Conservation (phyloP, 2,113 vertebrate species). For the Polyodon spathula region DNA sequence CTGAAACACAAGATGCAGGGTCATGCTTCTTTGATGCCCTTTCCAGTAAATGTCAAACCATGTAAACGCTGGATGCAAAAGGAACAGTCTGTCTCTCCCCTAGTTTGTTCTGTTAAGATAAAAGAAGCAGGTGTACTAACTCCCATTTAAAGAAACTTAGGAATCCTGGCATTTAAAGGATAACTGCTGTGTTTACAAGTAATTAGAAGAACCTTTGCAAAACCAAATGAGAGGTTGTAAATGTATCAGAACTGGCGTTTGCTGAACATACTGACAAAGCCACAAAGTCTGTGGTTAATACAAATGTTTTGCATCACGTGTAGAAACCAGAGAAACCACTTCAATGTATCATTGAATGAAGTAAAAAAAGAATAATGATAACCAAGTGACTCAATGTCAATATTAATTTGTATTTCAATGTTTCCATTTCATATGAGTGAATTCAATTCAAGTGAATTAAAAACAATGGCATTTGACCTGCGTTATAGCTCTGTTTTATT, state of each 20-base stretch:
- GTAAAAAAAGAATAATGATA: background rate
- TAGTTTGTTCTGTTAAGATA: too few species aligned
- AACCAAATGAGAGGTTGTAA: background rate
- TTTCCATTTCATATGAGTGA: constrained; percentile 17
- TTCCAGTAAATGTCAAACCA: too few species aligned
- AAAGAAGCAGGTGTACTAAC: constrained; percentile 17
- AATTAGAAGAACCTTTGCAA: constrained; percentile 8
- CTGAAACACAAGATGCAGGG: too few species aligned
- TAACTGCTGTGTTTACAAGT: constrained; percentile 23
- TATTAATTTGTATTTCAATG: background rate
- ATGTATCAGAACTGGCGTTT: background rate
- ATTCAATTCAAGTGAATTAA: background rate
- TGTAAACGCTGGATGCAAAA: too few species aligned
- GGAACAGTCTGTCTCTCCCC: too few species aligned
- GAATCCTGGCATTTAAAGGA: constrained; percentile 4
- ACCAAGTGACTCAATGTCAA: background rate
- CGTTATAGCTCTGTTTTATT: too few species aligned
- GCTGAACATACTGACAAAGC: constrained; percentile 3
- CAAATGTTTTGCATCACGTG: background rate
- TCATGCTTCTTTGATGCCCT: too few species aligned
- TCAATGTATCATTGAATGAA: background rate
- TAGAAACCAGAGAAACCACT: constrained; percentile 1
- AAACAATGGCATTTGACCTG: background rate
- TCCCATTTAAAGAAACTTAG: background rate
- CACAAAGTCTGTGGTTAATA: background rate